Evolutionary conservation across 2,797 vertebrate genomes (phyloP).

Genomic region (Fistularia commersonii): DNA sequence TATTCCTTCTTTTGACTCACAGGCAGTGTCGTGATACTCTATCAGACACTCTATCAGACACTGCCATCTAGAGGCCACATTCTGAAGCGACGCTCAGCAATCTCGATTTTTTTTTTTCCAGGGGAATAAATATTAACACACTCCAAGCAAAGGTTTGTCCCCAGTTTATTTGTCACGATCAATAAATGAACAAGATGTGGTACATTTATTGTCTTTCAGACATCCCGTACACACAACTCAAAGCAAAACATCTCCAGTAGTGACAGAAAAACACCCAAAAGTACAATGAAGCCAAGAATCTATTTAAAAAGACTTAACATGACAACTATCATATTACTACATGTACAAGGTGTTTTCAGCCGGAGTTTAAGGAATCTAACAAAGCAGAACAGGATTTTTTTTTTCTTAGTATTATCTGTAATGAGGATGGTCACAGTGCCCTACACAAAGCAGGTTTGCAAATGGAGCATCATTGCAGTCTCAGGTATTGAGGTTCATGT

Average conservation of each 20-base stretch:
- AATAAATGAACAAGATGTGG: conserved; percentile 28
- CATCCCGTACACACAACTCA: conserved; percentile 30
- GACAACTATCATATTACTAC: conserved; percentile 30
- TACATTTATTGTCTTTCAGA: conserved; percentile 37
- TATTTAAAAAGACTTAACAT: conserved; percentile 21
- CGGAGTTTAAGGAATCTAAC: conserved; percentile 47
- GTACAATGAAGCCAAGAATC: conserved; percentile 28
- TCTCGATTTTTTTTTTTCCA: too few relatives aligned
- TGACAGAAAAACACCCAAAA: conserved; percentile 23
- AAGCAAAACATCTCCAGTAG: conserved; percentile 42
- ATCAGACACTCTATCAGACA: conserved; percentile 46
- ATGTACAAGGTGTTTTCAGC: conserved; percentile 29
- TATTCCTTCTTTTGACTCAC: too few relatives aligned
- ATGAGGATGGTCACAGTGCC: conserved; percentile 60
- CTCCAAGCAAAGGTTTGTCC: neutral
- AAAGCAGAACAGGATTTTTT: conserved; percentile 33
- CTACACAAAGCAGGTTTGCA: conserved; percentile 51
- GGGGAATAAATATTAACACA: too few relatives aligned
- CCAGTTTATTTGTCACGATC: conserved; percentile 12
- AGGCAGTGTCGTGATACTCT: too few relatives aligned
- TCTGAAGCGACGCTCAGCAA: neutral
- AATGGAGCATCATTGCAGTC: conserved; percentile 28
- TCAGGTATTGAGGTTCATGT: conserved; percentile 42
- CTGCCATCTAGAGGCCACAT: conserved; percentile 61
- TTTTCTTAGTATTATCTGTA: conserved; percentile 20